phyloP scores from a whole-genome alignment of 2,888 invertebrate genomes.

The Anagyrus pseudococci region DNA sequence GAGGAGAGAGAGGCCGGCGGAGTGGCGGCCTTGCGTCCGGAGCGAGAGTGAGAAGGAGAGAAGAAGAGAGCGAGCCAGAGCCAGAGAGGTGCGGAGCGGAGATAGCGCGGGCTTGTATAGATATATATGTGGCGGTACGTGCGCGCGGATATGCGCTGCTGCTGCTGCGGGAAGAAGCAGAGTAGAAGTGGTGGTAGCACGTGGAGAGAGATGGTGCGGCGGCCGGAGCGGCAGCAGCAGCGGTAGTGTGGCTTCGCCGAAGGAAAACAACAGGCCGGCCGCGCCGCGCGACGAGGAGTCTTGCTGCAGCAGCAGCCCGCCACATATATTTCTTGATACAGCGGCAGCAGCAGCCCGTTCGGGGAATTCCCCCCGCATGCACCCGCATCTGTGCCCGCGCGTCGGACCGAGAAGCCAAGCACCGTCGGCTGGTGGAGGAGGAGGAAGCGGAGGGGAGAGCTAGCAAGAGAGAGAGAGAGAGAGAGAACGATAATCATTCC shows the following conservation, averaged over 20 bases:
- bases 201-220: conserved; percentile 3
- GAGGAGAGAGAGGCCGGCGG: conserved; percentile 1
- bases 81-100: neutral
- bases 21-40: too few relatives aligned
- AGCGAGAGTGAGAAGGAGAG: neutral
- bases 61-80: neutral
- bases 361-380: neutral
- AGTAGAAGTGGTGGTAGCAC: conserved; percentile 11
- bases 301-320: neutral
- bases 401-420: too few relatives aligned
- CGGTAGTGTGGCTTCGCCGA: conserved; percentile 1
- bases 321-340: neutral
- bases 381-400: neutral
- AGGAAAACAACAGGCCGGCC: conserved; percentile 16
- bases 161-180: neutral
- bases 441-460: neutral
- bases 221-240: neutral
- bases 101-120: neutral
- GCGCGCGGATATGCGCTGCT: neutral
- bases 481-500: neutral
- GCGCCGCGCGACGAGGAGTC: neutral
- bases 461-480: too few relatives aligned
- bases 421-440: too few relatives aligned
- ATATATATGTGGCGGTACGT: neutral
- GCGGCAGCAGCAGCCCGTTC: too few relatives aligned